Evolutionary conservation across 1,140 invertebrate species (phyloP).

Genomic region (Drosophila mojavensis): DNA sequence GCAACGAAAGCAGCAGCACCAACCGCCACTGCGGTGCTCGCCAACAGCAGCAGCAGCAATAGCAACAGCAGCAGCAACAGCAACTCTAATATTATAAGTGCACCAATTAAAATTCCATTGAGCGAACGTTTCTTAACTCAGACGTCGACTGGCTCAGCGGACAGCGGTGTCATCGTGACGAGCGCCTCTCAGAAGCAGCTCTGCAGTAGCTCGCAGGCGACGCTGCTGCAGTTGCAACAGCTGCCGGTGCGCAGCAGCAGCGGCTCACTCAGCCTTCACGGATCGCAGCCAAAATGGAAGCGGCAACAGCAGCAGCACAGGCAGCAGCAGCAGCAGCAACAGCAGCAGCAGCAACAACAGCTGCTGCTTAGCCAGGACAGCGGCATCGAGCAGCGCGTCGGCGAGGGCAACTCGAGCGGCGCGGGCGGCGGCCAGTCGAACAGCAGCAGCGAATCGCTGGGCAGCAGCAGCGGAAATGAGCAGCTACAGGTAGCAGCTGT

Average conservation of each 20-base stretch:
- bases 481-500: conserved; percentile 11
- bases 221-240: conserved; percentile 56
- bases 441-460: conserved; percentile 72
- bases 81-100: conserved; percentile 45
- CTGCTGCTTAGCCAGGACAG: conserved; percentile 79
- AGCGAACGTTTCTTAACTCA: conserved; percentile 75
- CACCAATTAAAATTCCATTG: conserved; percentile 75
- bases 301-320: conserved; percentile 28
- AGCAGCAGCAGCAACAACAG: conserved; percentile 44
- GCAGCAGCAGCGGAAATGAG: conserved; percentile 48
- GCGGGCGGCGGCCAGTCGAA: conserved; percentile 43
- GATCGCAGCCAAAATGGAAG: conserved; percentile 62
- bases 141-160: conserved; percentile 78
- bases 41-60: conserved; percentile 25
- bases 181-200: conserved; percentile 57
- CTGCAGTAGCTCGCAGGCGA: conserved; percentile 55
- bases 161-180: conserved; percentile 71
- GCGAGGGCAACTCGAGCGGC: conserved; percentile 16
- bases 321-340: conserved; percentile 44
- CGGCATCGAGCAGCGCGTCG: conserved; percentile 71
- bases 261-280: conserved; percentile 70
- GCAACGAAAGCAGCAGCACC: conserved; percentile 50
- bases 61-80: conserved; percentile 10
- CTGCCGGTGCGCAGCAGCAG: conserved; percentile 74
- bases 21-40: conserved; percentile 36